These are phyloP conservation scores for Hecatera dysodea DNA, from an alignment of 2,888 invertebrate genomes.

Conservation along the genomic window DNA sequence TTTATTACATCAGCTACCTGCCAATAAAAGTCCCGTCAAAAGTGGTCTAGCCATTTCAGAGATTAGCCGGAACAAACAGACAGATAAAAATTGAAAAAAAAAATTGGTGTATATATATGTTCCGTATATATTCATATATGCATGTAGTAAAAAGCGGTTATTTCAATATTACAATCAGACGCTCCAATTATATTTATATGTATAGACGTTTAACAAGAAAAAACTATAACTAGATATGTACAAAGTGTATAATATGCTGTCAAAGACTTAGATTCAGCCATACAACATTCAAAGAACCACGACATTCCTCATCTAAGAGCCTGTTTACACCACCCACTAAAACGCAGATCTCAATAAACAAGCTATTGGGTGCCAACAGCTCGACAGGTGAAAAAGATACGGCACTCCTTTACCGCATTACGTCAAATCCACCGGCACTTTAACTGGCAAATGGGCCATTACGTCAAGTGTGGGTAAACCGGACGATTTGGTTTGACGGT, in stretches of 20 bases:
- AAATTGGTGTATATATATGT: too few species aligned
- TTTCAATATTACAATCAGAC: too few species aligned
- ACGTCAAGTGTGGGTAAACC: slow-evolving; percentile 66
- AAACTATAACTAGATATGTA: too few species aligned
- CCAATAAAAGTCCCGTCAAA: too few species aligned
- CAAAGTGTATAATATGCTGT: not conserved
- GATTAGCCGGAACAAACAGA: too few species aligned
- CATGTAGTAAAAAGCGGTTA: too few species aligned
- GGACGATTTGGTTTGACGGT: slow-evolving; percentile 70
- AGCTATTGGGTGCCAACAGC: slow-evolving; percentile 35
- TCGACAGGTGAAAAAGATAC: slow-evolving; percentile 67
- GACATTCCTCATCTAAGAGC: slow-evolving; percentile 14
- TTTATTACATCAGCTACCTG: too few species aligned
- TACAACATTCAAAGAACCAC: slow-evolving; percentile 1
- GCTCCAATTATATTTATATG: too few species aligned
- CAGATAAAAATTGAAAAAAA: too few species aligned
- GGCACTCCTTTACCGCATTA: slow-evolving; percentile 70
- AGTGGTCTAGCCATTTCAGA: too few species aligned
- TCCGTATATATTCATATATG: too few species aligned
- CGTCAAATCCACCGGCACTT: slow-evolving; percentile 77
- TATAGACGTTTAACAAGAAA: too few species aligned
- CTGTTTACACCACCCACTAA: slow-evolving; percentile 33
- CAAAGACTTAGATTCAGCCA: not conserved
- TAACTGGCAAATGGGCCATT: slow-evolving; percentile 75
- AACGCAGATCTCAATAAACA: slow-evolving; percentile 56